These are phyloP conservation scores for Gallinago jamesoni DNA, from an alignment of 2,113 vertebrate genomes.

Conservation along the genomic window DNA sequence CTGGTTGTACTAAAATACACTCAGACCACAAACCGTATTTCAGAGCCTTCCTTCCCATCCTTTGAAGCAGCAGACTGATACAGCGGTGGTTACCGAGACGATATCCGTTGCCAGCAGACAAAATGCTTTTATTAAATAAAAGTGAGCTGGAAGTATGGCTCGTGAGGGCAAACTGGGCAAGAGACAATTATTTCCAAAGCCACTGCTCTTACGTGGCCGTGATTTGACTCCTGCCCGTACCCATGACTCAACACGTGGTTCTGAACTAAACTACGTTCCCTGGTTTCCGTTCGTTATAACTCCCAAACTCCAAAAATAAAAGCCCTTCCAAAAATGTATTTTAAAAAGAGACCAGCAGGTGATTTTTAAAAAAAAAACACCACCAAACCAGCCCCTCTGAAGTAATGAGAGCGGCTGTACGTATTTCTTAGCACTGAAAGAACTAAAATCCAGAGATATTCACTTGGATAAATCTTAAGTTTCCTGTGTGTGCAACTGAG, in stretches of 20 bases:
- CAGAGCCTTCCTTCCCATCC: background rate
- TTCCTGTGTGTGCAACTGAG: background rate
- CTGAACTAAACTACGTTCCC: background rate
- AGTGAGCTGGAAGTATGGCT: background rate
- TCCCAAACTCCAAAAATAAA: background rate
- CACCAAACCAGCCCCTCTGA: background rate
- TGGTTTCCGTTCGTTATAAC: background rate
- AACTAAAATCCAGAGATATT: background rate
- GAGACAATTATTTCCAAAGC: slow-evolving; percentile 19
- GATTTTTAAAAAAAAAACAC: background rate
- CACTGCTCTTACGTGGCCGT: background rate
- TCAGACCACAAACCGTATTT: background rate
- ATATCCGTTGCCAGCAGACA: background rate
- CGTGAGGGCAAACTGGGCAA: background rate
- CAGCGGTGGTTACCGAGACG: background rate
- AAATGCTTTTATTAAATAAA: background rate
- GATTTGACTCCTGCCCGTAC: background rate
- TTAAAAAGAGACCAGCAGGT: background rate
- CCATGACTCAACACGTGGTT: background rate
- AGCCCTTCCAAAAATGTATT: background rate
- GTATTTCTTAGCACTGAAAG: background rate
- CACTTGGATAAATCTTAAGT: background rate
- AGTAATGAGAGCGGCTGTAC: background rate
- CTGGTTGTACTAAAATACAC: background rate
- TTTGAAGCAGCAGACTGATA: background rate